Base-by-base conservation (phyloP, 2,113 vertebrate species). In the Carassius auratus region DNA sequence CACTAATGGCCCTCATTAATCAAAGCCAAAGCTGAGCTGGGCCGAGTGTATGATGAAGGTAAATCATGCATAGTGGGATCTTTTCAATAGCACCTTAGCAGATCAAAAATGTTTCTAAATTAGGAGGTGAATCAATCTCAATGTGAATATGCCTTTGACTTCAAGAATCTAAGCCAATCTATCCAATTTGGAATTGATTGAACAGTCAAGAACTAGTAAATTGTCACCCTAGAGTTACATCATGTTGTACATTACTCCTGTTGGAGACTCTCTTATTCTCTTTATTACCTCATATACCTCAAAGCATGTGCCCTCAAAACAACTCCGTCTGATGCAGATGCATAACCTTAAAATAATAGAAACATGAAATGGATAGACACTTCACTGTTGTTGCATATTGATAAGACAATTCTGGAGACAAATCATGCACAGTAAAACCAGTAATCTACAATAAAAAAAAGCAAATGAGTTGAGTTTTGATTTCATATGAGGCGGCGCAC, bases 241-340 rank as follows among this genome's bases (percentile, higher is more conserved):
- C 8, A 98, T 95, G 21, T 97, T 97, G 96, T 87, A 23, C 96
- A 96, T 87, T 97, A 97, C 8, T 98, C 97, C 79, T 95, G 96
- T 45, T 21, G 97, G 97, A 26, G 94, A 92, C 85, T 95, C 95
- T 84, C 92, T 95, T 88, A 98, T 97, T 92, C 96, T 97, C 45
- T 97, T 99, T 97, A 97, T 97, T 48, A 99, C 95, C 13, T 98
- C 97, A 76, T 95, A 92, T 75, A 99, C 97, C 89, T 99, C 98
- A 4, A 97, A 98, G 19, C 97, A 94, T 0, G 97, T 92, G 64
- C 96, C 98, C 91, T 99, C 97, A 88, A 99, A 98, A 79, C 97
- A 97, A 94, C 94, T 97, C 88, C 2, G 97, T 98, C 98, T 99
- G 57, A 86, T 23, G 71, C 42, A 61, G 14, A 48, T 19, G 38